Evolutionary conservation across 2,797 vertebrate species (phyloP).

Genomic region (Phrynocephalus forsythii): DNA sequence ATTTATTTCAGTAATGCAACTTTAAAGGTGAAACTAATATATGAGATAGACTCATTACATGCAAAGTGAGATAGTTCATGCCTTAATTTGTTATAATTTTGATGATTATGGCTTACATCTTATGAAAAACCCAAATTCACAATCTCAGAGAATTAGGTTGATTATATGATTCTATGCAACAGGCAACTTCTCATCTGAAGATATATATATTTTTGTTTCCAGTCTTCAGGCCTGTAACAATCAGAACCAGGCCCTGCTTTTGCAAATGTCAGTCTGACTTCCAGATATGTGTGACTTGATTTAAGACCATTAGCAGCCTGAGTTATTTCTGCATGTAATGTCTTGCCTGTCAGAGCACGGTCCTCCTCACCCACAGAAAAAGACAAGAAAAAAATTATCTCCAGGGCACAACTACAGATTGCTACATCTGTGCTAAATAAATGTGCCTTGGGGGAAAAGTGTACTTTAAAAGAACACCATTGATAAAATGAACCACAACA

Average conservation of each 20-base stretch:
- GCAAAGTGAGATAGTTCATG: too few species aligned
- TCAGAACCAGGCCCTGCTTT: conserved; percentile 32
- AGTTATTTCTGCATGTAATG: background rate
- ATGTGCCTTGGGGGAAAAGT: background rate
- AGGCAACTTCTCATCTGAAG: background rate
- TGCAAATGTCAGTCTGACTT: background rate
- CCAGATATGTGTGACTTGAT: conserved; percentile 30
- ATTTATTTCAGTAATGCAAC: too few species aligned
- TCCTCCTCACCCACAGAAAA: conserved; percentile 3
- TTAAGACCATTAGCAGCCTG: conserved; percentile 3
- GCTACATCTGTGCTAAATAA: conserved; percentile 18
- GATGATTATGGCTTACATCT: too few species aligned
- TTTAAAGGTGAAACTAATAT: too few species aligned
- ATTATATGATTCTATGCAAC: background rate
- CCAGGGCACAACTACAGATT: conserved; percentile 1
- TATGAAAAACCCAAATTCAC: too few species aligned
- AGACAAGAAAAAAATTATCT: background rate
- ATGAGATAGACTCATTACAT: too few species aligned
- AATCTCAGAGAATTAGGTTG: too few species aligned
- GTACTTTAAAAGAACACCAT: background rate
- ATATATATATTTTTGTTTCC: background rate
- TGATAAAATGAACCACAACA: conserved; percentile 8
- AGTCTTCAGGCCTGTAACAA: conserved; percentile 16
- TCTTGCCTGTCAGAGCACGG: conserved; percentile 14
- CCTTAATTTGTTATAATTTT: too few species aligned